phyloP scores from a whole-genome alignment of 2,797 vertebrate species.

The Tinamus major region DNA sequence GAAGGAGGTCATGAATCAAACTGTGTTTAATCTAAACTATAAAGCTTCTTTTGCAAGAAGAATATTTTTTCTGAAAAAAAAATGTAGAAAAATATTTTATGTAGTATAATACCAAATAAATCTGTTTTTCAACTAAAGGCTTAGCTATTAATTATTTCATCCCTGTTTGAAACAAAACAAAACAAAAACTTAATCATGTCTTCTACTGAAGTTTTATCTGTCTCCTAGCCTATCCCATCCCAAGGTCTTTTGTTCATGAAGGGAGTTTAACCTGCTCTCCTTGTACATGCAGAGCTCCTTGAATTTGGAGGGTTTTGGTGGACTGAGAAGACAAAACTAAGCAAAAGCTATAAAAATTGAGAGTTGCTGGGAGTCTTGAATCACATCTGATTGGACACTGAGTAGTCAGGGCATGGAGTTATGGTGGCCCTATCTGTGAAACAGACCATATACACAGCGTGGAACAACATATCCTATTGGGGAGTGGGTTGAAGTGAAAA shows the following conservation, averaged over 20 bases:
- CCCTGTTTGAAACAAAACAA: neutral
- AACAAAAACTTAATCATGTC: neutral
- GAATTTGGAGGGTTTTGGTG: neutral
- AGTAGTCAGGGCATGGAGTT: neutral
- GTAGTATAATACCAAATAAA: neutral
- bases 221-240: neutral
- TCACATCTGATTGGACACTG: neutral
- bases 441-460: rapidly evolving
- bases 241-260: rapidly evolving
- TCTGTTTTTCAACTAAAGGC: neutral
- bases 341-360: neutral
- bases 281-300: rapidly evolving
- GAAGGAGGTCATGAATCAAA: neutral
- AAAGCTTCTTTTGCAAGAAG: neutral
- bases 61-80: neutral
- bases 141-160: neutral
- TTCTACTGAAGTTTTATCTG: neutral
- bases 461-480: neutral
- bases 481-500: neutral
- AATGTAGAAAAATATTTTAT: too few relatives aligned
- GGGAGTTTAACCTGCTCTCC: neutral
- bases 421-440: neutral
- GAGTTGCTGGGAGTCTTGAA: neutral
- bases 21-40: too few relatives aligned
- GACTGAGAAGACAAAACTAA: neutral